These are phyloP conservation scores for Gisinianus flammeolus DNA, from an alignment of 2,888 invertebrate genomes.

Conservation along the genomic window DNA sequence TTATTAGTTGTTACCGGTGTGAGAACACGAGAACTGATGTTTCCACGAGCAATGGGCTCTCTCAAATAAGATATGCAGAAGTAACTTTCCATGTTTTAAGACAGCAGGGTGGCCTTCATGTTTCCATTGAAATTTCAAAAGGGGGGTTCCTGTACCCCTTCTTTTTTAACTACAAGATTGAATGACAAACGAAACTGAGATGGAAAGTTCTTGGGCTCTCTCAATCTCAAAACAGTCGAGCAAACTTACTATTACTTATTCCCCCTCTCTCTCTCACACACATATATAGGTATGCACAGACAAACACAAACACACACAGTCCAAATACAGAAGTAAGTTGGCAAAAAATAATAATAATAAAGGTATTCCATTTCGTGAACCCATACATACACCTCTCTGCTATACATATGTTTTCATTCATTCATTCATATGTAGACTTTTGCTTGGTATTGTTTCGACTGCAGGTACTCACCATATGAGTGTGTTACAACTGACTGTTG, in stretches of 20 bases:
- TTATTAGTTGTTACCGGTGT: slow-evolving; percentile 22
- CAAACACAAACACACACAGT: neutral
- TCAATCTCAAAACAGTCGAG: slow-evolving; percentile 20
- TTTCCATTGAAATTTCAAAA: slow-evolving; percentile 31
- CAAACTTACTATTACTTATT: neutral
- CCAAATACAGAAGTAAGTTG: neutral
- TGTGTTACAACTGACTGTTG: neutral
- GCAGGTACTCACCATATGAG: neutral
- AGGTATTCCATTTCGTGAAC: slow-evolving; percentile 12
- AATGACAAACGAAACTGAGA: slow-evolving; percentile 14
- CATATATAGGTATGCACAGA: neutral
- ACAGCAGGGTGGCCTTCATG: slow-evolving; percentile 58
- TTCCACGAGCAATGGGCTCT: slow-evolving; percentile 54
- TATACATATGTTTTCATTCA: neutral
- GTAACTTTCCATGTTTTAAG: slow-evolving; percentile 58
- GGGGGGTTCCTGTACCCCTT: slow-evolving; percentile 40
- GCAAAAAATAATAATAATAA: neutral
- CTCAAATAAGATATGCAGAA: slow-evolving; percentile 54
- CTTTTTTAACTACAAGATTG: slow-evolving; percentile 7
- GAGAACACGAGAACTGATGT: slow-evolving; percentile 41
- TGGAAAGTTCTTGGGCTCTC: slow-evolving; percentile 45
- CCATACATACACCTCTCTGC: neutral
- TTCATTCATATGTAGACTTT: neutral
- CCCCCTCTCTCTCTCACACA: neutral
- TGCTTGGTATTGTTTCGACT: neutral